A percentile compares a stretch with the other conserved stretches of the same genome.
Conservation (phyloP, 1,140 invertebrate genomes). For the Thaumetopoea pityocampa region DNA sequence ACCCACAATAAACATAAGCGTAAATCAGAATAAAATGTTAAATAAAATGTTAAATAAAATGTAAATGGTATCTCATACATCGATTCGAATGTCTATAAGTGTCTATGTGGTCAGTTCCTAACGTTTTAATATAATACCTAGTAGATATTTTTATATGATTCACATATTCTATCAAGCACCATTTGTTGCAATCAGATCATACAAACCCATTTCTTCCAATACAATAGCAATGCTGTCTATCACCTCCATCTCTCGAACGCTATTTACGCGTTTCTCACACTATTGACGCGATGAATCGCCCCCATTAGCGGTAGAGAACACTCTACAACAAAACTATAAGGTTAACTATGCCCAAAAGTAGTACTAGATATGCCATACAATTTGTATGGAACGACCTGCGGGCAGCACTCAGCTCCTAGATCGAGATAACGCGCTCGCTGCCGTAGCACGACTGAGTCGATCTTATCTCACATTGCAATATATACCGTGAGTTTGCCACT, state of each 20-base stretch:
- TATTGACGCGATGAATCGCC: conserved; percentile 47
- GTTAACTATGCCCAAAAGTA: conserved; percentile 71
- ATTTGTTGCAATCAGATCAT: conserved; percentile 15
- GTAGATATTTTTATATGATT: no score
- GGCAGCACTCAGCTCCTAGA: conserved; percentile 44
- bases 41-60: no score
- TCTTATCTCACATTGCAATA: conserved; percentile 47
- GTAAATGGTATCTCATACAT: no score
- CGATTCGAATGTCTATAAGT: no score
- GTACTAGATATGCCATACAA: conserved; percentile 66
- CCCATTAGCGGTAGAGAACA: conserved; percentile 53
- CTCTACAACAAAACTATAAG: conserved; percentile 59
- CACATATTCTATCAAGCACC: no score
- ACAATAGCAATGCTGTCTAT: conserved; percentile 23
- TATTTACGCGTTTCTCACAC: conserved; percentile 39
- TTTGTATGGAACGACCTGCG: conserved; percentile 65
- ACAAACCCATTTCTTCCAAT: no score
- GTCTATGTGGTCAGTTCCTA: no score
- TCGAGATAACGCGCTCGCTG: conserved; percentile 57
- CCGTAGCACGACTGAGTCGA: conserved; percentile 44
- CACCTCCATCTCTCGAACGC: conserved; percentile 5
- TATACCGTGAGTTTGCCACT: conserved; percentile 29
- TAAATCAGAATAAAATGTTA: no score
- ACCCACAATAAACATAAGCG: no score
- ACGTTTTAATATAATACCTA: no score